A percentile compares a stretch with the other conserved stretches of the same genome.
Evolutionary conservation across 2,888 invertebrate species (phyloP).

Genomic region (Timandra comae): DNA sequence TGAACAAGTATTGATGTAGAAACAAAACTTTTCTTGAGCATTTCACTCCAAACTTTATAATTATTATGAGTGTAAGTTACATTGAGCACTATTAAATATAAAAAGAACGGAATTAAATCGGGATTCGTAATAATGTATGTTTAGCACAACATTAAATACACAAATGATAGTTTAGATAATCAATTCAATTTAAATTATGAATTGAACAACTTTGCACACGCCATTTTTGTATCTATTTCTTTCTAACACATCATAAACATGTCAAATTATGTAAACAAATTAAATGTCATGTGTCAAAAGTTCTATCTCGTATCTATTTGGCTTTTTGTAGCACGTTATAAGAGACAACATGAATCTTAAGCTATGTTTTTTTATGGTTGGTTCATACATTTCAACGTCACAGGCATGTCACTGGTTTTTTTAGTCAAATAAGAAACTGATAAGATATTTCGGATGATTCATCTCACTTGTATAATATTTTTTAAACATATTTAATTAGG

Average conservation of each 20-base stretch:
- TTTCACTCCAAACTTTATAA: constrained; percentile 31
- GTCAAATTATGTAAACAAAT: constrained; percentile 16
- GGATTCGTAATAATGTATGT: too few relatives aligned
- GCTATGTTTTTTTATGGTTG: constrained; percentile 23
- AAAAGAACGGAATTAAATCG: too few relatives aligned
- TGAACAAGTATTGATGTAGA: constrained; percentile 55
- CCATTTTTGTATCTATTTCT: constrained; percentile 54
- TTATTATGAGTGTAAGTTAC: too few relatives aligned
- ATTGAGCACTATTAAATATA: too few relatives aligned
- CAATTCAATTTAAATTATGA: too few relatives aligned
- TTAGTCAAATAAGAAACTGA: constrained; percentile 63
- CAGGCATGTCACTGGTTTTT: constrained; percentile 30
- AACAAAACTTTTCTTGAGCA: constrained; percentile 45
- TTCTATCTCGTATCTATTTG: too few relatives aligned
- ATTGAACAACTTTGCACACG: constrained; percentile 32
- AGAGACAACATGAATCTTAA: too few relatives aligned
- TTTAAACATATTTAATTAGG: too few relatives aligned
- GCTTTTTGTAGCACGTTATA: too few relatives aligned
- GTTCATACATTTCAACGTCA: constrained; percentile 55
- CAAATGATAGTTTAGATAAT: too few relatives aligned
- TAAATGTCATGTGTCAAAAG: constrained; percentile 7
- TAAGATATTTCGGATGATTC: constrained; percentile 51
- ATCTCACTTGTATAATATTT: too few relatives aligned
- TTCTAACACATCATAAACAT: constrained; percentile 44
- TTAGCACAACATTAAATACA: too few relatives aligned